Evolutionary conservation across 2,113 vertebrate genomes (phyloP).

Genomic region (Chaetura pelagica): DNA sequence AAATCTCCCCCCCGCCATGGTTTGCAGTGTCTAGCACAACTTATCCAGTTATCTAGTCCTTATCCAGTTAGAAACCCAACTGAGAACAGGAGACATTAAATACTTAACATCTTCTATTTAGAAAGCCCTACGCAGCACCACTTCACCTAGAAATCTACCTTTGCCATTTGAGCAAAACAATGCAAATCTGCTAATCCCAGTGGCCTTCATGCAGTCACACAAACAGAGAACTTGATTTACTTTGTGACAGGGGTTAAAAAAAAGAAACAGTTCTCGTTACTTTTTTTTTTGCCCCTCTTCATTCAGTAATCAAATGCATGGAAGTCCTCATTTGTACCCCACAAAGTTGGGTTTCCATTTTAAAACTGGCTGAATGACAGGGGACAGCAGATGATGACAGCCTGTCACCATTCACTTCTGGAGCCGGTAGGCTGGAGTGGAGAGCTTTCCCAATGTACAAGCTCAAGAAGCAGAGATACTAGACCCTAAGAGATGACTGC

Average conservation of each 20-base stretch:
- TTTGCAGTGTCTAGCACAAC: neutral
- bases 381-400: neutral
- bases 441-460: neutral
- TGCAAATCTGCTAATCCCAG: neutral
- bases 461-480: slow-evolving; percentile 14
- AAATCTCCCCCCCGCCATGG: neutral
- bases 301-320: neutral
- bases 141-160: neutral
- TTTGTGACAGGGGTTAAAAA: neutral
- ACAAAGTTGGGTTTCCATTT: neutral
- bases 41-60: neutral
- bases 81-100: neutral
- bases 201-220: neutral
- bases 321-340: neutral
- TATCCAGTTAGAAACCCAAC: neutral
- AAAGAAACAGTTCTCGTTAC: neutral
- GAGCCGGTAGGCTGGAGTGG: slow-evolving; percentile 13
- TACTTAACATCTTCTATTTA: neutral
- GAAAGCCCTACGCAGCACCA: neutral
- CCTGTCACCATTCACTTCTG: neutral
- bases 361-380: neutral
- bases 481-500: neutral
- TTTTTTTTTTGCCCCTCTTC: neutral
- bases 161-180: neutral
- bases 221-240: slow-evolving; percentile 1